A percentile compares a stretch with the other conserved stretches of the same genome.
Conservation (phyloP, 2,797 vertebrate species). For the Rhinatrema bivittatum region DNA sequence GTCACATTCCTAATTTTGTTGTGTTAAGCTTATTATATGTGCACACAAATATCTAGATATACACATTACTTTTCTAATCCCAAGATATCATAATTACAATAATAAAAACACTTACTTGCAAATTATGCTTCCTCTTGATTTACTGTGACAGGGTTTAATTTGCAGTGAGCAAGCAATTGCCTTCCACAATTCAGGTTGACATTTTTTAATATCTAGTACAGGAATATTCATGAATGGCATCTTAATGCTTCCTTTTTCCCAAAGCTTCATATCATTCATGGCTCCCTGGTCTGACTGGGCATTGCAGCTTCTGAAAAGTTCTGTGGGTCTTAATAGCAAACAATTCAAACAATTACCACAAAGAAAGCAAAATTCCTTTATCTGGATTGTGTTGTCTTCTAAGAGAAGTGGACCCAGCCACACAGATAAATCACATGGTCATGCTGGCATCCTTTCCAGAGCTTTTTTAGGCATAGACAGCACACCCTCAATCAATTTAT, state of each 20-base stretch:
- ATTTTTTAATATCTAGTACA: constrained; percentile 89
- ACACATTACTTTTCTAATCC: too few relatives aligned
- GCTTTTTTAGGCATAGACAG: too few relatives aligned
- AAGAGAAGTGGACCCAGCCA: too few relatives aligned
- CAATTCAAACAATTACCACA: background rate
- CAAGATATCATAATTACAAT: too few relatives aligned
- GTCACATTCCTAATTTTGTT: too few relatives aligned
- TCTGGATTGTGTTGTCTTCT: too few relatives aligned
- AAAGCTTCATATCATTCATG: constrained; percentile 94
- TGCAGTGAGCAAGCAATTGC: constrained; percentile 90
- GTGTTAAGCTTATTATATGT: too few relatives aligned
- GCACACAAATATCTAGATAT: too few relatives aligned
- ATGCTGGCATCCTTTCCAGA: too few relatives aligned
- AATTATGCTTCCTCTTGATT: constrained; percentile 88
- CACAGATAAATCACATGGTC: too few relatives aligned
- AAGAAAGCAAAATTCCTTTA: background rate
- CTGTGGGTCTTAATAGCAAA: constrained; percentile 76
- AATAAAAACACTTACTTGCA: constrained; percentile 90
- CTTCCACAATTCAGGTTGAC: constrained; percentile 94
- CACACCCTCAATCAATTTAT: too few relatives aligned
- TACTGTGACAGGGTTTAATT: constrained; percentile 96
- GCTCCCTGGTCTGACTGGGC: constrained; percentile 95
- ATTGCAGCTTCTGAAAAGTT: constrained; percentile 94
- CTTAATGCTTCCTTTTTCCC: constrained; percentile 95
- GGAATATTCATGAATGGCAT: constrained; percentile 98